Percentiles rank a stretch among this genome's conserved stretches.
Conservation (phyloP, 2,888 invertebrate genomes). For the Spisula subtruncata region DNA sequence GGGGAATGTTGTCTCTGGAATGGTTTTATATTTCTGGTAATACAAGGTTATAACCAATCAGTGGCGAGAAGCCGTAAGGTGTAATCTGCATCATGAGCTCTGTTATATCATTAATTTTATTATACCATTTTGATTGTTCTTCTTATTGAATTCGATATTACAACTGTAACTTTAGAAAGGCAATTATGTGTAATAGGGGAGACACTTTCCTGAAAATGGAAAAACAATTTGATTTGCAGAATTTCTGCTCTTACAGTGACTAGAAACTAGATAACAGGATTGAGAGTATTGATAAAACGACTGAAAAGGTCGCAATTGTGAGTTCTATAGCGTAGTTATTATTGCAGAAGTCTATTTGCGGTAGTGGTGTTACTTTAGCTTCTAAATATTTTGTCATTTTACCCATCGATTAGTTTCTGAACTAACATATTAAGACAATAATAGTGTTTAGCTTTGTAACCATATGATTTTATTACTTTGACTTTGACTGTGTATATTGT, state of each 20-base stretch:
- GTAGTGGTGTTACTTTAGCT: neutral
- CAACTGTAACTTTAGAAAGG: neutral
- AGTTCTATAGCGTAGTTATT: neutral
- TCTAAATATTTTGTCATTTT: neutral
- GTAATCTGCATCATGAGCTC: too few species aligned
- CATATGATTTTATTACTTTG: neutral
- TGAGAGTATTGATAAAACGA: neutral
- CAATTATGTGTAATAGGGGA: conserved; percentile 34
- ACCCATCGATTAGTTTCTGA: conserved; percentile 14
- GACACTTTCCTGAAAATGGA: too few species aligned
- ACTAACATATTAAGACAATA: too few species aligned
- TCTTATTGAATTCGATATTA: conserved; percentile 44
- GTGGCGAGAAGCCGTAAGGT: too few species aligned
- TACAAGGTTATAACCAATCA: too few species aligned
- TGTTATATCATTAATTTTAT: too few species aligned
- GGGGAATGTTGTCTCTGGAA: too few species aligned
- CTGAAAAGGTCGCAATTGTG: neutral
- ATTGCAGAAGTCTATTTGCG: neutral
- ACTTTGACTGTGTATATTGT: too few species aligned
- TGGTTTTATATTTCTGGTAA: too few species aligned
- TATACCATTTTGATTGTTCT: conserved; percentile 35
- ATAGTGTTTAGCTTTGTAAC: neutral
- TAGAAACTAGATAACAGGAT: conserved; percentile 23
- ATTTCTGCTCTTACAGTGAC: conserved; percentile 27
- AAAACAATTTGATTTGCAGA: conserved; percentile 47